These are phyloP conservation scores for Molanna angustata DNA, from an alignment of 2,888 invertebrate species.

Conservation along the genomic window DNA sequence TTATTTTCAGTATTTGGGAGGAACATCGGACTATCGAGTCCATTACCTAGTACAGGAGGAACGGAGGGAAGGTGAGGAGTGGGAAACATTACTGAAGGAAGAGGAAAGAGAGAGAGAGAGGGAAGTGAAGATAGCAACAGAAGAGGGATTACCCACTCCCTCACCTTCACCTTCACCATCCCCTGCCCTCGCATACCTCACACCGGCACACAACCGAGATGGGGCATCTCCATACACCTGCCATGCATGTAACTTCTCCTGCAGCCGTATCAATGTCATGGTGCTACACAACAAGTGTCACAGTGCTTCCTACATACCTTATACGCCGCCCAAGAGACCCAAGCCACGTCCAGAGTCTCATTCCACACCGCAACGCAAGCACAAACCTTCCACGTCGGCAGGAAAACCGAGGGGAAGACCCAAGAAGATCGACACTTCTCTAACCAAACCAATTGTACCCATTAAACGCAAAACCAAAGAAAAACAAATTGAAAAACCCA, in stretches of 20 bases:
- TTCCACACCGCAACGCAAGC: conserved; percentile 9
- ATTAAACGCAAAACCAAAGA: conserved; percentile 43
- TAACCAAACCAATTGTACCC: conserved; percentile 29
- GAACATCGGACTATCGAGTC: conserved; percentile 59
- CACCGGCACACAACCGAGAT: no score
- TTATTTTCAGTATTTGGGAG: conserved; percentile 43
- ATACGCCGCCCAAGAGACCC: conserved; percentile 40
- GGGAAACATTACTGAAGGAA: background rate
- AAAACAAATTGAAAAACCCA: conserved; percentile 50
- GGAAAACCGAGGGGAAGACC: conserved; percentile 19
- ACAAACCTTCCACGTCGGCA: background rate
- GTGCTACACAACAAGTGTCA: conserved; percentile 72
- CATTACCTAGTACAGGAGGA: conserved; percentile 58
- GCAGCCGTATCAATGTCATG: conserved; percentile 69
- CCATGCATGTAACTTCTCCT: conserved; percentile 62
- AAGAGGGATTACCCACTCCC: background rate
- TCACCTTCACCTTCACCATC: conserved; percentile 27
- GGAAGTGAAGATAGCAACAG: conserved; percentile 25
- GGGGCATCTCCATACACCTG: conserved; percentile 63
- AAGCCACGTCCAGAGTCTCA: conserved; percentile 29
- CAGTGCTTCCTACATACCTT: conserved; percentile 51
- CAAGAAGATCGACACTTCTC: conserved; percentile 14
- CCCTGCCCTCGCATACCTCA: conserved; percentile 36
- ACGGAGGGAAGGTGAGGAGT: conserved; percentile 8
- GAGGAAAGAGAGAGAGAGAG: conserved; percentile 34